Conservation (phyloP, 2,113 vertebrate genomes). For the Apistogramma diplotaenia region DNA sequence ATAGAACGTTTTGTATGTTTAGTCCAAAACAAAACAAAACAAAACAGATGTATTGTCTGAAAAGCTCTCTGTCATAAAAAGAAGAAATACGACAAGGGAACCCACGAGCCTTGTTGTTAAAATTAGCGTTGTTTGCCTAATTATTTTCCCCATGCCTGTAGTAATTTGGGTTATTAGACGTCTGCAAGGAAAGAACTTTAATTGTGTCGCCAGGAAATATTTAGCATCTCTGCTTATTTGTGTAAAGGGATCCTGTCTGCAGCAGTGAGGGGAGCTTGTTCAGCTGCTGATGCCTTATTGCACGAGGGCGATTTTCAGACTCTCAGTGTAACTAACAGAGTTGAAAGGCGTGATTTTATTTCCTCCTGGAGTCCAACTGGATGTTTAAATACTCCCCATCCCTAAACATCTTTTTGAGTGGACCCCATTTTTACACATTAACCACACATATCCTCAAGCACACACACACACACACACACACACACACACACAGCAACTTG, state of each 20-base stretch:
- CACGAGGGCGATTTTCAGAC: not conserved
- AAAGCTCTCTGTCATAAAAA: not conserved
- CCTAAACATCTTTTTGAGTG: not conserved
- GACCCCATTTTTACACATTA: not conserved
- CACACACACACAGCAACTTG: not conserved
- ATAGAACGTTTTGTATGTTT: not conserved
- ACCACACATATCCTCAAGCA: not conserved
- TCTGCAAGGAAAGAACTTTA: conserved; percentile 34
- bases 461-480: not conserved
- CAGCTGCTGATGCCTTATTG: not conserved
- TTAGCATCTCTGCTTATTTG: conserved; percentile 35
- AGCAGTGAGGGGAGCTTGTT: not conserved
- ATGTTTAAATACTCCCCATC: not conserved
- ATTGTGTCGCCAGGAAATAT: conserved; percentile 45
- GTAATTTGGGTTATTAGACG: conserved; percentile 48
- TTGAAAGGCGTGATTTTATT: not conserved
- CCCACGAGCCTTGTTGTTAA: not conserved
- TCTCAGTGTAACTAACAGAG: not conserved
- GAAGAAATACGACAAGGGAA: not conserved
- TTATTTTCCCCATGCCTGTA: conserved; percentile 29
- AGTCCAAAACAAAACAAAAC: not conserved
- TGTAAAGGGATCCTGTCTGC: not conserved
- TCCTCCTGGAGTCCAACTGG: not conserved
- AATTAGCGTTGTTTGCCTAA: conserved; percentile 12
- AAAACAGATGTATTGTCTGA: too few relatives aligned